phyloP scores from a whole-genome alignment of 2,888 invertebrate species.

The Phasia obesa region DNA sequence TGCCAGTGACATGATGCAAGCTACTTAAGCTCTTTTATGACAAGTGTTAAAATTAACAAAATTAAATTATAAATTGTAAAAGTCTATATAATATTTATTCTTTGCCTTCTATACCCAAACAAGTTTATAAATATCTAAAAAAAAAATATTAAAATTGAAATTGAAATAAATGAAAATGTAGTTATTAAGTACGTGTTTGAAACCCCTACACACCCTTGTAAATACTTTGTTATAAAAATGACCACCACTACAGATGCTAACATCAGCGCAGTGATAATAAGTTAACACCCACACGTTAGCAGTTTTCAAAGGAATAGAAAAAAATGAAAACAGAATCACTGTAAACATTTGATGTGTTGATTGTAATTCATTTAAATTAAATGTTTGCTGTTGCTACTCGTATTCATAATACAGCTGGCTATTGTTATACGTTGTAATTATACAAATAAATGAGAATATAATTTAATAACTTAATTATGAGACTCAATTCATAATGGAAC shows the following conservation, averaged over 20 bases:
- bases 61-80: slow-evolving; percentile 63
- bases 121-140: slow-evolving; percentile 3
- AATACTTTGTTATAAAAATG: slow-evolving; percentile 19
- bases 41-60: slow-evolving; percentile 64
- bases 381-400: slow-evolving; percentile 29
- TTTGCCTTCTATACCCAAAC: neutral
- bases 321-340: slow-evolving; percentile 38
- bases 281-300: slow-evolving; percentile 44
- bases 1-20: slow-evolving; percentile 46
- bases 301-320: slow-evolving; percentile 8
- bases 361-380: slow-evolving; percentile 65
- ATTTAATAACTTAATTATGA: slow-evolving; percentile 64
- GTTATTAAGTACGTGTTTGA: slow-evolving; percentile 40
- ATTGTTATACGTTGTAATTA: slow-evolving; percentile 60
- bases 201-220: neutral
- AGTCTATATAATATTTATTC: neutral
- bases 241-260: slow-evolving; percentile 11
- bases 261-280: slow-evolving; percentile 12
- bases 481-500: neutral
- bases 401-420: slow-evolving; percentile 28
- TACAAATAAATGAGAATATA: slow-evolving; percentile 67
- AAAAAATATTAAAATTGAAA: slow-evolving; percentile 9
- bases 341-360: slow-evolving; percentile 66
- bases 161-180: slow-evolving; percentile 38
- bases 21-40: slow-evolving; percentile 67